Evolutionary conservation across 2,797 vertebrate species (phyloP).

Genomic region (Helicolenus hilgendorfi): DNA sequence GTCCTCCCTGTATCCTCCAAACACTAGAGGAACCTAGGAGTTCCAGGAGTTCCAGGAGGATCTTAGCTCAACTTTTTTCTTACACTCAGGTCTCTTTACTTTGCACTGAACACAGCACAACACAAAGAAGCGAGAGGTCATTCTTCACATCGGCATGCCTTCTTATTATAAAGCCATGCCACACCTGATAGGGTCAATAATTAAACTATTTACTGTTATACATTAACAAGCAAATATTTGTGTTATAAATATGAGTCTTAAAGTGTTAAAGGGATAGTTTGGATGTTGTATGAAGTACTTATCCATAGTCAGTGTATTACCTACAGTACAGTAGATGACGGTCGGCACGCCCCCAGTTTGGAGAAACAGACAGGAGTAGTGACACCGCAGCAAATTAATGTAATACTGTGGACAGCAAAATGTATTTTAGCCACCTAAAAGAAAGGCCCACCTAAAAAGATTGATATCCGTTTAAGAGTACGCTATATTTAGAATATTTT

Average conservation of each 20-base stretch:
- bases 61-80: neutral
- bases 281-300: too few species aligned
- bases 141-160: neutral
- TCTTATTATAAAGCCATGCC: neutral
- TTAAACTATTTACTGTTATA: constrained; percentile 9
- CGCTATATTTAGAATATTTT: too few species aligned
- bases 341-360: too few species aligned
- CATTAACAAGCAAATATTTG: constrained; percentile 27
- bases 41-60: neutral
- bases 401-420: too few species aligned
- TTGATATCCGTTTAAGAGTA: too few species aligned
- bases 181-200: constrained; percentile 23
- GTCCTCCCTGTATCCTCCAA: constrained; percentile 24
- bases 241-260: neutral
- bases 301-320: too few species aligned
- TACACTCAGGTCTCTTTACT: neutral
- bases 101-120: neutral
- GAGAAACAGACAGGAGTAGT: too few species aligned
- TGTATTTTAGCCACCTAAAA: too few species aligned
- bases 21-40: neutral
- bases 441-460: too few species aligned
- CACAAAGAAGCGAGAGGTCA: neutral
- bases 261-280: too few species aligned
- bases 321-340: too few species aligned
- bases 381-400: too few species aligned